These are phyloP conservation scores for Exaiptasia diaphana DNA, from an alignment of 64 coral and sea anemone genomes.

Conservation along the genomic window DNA sequence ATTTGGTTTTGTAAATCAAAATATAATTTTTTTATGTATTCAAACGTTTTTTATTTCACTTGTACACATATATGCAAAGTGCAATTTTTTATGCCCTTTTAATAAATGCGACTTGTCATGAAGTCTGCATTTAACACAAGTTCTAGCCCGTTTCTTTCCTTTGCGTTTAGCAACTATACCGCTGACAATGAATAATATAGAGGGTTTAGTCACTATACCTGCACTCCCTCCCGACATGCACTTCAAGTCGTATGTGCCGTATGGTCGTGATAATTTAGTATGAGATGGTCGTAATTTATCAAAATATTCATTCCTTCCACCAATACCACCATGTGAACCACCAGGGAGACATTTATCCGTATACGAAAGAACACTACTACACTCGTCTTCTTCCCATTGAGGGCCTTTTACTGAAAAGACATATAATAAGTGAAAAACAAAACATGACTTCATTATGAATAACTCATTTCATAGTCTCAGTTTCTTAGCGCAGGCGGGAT, in stretches of 20 bases:
- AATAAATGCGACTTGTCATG: no score
- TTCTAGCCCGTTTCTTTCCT: background rate
- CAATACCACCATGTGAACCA: background rate
- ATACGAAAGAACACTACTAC: no score
- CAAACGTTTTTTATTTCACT: background rate
- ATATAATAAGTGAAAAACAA: no score
- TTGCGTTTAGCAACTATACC: background rate
- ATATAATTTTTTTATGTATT: background rate
- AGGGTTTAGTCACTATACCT: background rate
- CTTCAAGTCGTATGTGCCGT: background rate
- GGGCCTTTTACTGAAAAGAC: no score
- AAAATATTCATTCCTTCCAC: no score
- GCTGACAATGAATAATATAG: background rate
- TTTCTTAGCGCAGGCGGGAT: no score
- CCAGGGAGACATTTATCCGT: background rate
- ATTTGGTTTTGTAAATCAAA: no score
- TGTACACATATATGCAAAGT: background rate
- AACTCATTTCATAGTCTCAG: no score
- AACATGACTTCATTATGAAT: no score
- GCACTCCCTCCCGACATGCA: background rate
- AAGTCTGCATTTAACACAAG: no score
- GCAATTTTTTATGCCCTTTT: background rate
- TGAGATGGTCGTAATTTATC: background rate
- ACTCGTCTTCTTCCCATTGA: no score
- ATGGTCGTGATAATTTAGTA: background rate